Evolutionary conservation across 2,113 vertebrate species (phyloP), one percentile per base, ranked within the genome.

Genomic region (Terrapene triunguis): DNA sequence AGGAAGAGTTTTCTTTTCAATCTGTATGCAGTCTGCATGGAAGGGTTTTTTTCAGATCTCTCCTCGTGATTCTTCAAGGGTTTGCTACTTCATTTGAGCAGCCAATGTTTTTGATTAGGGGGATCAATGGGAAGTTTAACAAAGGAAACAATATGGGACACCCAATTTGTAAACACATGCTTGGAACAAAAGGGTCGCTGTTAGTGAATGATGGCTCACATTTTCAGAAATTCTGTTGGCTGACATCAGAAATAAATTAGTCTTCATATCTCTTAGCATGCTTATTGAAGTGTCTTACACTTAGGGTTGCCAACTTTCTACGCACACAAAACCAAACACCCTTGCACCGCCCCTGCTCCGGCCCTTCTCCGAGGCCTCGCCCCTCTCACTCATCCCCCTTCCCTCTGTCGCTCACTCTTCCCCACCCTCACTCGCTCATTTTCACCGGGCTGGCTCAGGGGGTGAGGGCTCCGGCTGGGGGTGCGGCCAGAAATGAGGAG

Each of bases 161-260:
- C 72, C 25, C 35, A 69, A 29, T 54, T 89, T 62, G 2, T 62
- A 35, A n/a, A 35, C 44, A 10, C 55, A 48, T 84, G 42, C 76
- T 55, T 42, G 59, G 54, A 90, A 89, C n/a, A 78, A 85, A 93
- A 83, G 53, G 62, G 27, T 50, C 16, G 51, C 44, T 53, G 42
- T 85, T 27, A 69, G 57, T 79, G 65, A 84, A 44, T 69, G 24
- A 59, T 22, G 54, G 80, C 3, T 82, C 25, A 29, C 38, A 65
- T 21, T 87, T 78, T 38, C 50, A 54, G 53, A 80, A 57, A 38
- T 51, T 92, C 44, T 85, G 35, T n/a, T 38, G 84, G 25, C 54
- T 48, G 84, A 57, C 78, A 35, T 78, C 4, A 25, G 89, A 92
- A 95, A 92, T 87, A 32, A 96, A 88, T 42, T 82, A 69, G 47